phyloP scores from a whole-genome alignment of 2,797 vertebrate genomes.

The Schizothorax lantsangensis region DNA sequence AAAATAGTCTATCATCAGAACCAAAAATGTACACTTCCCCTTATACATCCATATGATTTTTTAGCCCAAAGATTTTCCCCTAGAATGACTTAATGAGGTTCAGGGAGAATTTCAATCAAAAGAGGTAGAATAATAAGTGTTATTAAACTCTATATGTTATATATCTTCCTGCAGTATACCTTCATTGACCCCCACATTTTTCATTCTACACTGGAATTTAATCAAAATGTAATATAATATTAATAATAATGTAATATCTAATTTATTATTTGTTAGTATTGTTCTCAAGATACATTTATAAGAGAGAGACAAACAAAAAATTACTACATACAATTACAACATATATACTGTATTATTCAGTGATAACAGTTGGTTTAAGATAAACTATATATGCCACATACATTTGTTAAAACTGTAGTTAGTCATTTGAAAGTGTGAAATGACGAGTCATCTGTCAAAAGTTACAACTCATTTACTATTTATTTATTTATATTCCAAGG shows the following conservation, averaged over 20 bases:
- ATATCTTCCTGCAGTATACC: background rate
- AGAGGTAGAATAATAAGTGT: background rate
- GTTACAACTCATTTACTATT: too few species aligned
- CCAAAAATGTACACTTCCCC: background rate
- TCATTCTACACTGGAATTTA: background rate
- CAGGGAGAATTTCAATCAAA: background rate
- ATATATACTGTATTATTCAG: background rate
- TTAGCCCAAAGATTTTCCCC: background rate
- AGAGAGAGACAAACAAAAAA: background rate
- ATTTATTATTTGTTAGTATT: slow-evolving; percentile 19
- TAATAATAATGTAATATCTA: background rate
- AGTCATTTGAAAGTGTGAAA: too few species aligned
- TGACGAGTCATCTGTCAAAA: too few species aligned
- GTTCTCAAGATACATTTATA: background rate
- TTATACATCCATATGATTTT: background rate
- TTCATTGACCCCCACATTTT: background rate
- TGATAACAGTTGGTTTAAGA: background rate
- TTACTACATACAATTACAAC: too few species aligned
- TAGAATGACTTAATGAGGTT: background rate
- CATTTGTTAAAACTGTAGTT: background rate
- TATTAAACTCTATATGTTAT: background rate
- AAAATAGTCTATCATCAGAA: background rate
- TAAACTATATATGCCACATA: background rate
- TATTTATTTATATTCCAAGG: too few species aligned
- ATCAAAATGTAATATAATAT: slow-evolving; percentile 27